Percentiles rank a stretch among this genome's conserved stretches.
Conservation (phyloP, 2,888 invertebrate genomes). For the Melipona beecheii region DNA sequence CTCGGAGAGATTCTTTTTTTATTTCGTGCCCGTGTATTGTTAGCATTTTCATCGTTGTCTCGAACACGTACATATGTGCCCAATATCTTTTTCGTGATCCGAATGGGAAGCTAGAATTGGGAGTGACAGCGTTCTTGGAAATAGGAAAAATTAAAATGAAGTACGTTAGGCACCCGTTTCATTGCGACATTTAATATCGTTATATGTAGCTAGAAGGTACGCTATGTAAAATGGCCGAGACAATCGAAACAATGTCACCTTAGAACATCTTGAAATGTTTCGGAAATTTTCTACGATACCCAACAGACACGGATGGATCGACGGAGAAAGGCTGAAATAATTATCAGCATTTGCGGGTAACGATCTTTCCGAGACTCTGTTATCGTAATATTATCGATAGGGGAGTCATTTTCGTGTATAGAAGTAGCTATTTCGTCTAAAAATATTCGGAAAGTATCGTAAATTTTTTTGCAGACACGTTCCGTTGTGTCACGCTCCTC, state of each 20-base stretch:
- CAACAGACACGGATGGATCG: neutral
- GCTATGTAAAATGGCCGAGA: conserved; percentile 77
- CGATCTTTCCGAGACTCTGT: conserved; percentile 23
- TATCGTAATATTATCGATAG: conserved; percentile 12
- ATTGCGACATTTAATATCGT: conserved; percentile 61
- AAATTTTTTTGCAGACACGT: conserved; percentile 1
- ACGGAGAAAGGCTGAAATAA: conserved; percentile 29
- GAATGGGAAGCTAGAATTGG: neutral
- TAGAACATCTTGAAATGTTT: conserved; percentile 36
- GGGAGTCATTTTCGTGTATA: conserved; percentile 11
- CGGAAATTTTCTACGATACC: conserved; percentile 19
- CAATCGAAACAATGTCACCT: conserved; percentile 68
- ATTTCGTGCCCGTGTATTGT: neutral
- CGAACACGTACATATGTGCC: neutral
- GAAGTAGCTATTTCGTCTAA: conserved; percentile 34
- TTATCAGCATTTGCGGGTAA: conserved; percentile 25
- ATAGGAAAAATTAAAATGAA: conserved; percentile 25
- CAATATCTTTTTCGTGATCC: neutral
- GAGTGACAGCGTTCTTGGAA: conserved; percentile 14
- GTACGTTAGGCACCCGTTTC: conserved; percentile 35
- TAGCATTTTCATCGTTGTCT: conserved; percentile 2
- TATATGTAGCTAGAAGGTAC: conserved; percentile 57
- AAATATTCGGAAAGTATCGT: conserved; percentile 1
- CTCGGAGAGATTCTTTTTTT: conserved; percentile 23
- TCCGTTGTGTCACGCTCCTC: neutral